phyloP scores from a whole-genome alignment of 2,113 vertebrate species.

The Spilogale gracilis region DNA sequence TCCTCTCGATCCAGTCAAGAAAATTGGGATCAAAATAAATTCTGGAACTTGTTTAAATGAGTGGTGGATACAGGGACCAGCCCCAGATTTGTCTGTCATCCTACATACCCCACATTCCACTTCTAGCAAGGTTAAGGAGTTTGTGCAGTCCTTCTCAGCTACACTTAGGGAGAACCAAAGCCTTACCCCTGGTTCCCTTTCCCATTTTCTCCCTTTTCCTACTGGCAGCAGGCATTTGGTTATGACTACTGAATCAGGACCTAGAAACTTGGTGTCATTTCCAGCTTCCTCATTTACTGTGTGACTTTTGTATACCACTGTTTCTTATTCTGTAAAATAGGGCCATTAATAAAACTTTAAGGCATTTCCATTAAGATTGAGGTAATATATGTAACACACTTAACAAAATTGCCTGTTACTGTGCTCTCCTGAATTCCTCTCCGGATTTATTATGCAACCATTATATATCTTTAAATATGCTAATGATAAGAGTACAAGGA shows the following conservation, averaged over 20 bases:
- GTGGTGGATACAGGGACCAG: not conserved
- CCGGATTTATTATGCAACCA: not conserved
- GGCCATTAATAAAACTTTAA: not conserved
- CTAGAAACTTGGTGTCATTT: conserved; percentile 10
- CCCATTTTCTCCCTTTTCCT: not conserved
- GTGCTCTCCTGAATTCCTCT: not conserved
- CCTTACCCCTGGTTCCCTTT: not conserved
- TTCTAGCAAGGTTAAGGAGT: not conserved
- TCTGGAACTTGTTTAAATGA: not conserved
- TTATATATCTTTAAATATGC: not conserved
- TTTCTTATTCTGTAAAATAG: not conserved
- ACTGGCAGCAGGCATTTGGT: not conserved
- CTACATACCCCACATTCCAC: not conserved
- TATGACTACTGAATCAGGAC: not conserved
- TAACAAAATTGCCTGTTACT: not conserved
- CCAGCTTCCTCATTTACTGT: not conserved
- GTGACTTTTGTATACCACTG: not conserved
- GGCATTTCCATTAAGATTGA: not conserved
- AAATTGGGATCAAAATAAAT: conserved; percentile 19
- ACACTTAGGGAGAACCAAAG: not conserved
- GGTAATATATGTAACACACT: not conserved
- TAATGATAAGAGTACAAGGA: not conserved
- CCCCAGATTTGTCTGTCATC: not conserved
- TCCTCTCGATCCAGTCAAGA: not conserved
- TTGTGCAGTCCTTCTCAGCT: not conserved